Base-by-base conservation (phyloP, 2,113 vertebrate species). In the Eptesicus fuscus region DNA sequence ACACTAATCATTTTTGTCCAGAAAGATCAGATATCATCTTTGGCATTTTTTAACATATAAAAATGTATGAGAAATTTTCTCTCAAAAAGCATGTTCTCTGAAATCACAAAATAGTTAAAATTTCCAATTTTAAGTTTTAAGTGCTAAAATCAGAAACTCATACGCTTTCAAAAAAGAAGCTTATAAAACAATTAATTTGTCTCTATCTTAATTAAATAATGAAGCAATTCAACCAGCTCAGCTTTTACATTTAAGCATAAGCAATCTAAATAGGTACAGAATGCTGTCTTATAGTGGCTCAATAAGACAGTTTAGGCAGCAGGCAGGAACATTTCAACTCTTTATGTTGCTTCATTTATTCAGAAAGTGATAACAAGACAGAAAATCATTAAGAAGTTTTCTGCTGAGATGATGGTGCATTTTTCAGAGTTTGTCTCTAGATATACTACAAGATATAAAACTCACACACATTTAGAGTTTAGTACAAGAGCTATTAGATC, bases 171-270 rank as follows among this genome's bases (percentile, higher is more conserved):
- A n/a, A 96, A 94, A 95, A 93, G 2, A 28, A 93, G 7, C 47
- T 51, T 77, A 94, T 95, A 96, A 96, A 94, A 96, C 87, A 96
- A 95, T 95, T 96, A 97, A 95, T 97, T 96, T 86, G 85, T 83
- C 87, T 92, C 83, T 14, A 8, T 91, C 91, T 96, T 93, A 93
- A 90, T 88, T 97, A 95, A 96, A 96, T 94, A 37, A 80, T 96
- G 61, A 97, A 95, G 1, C 2, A 90, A 96, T 95, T 40, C 83
- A 94, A 83, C 30, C 84, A 87, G 94, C 92, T 94, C 91, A 95
- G 96, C 94, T 97, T 97, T 67, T 93, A 93, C 94, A 96, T 67
- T 91, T 44, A 14, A 70, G 89, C 88, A 94, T 96, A 74, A 93
- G 95, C 96, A 70, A 97, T 98, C 94, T 96, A 93, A 92, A 94